These are phyloP conservation scores for Perdita meconis DNA, from an alignment of 2,888 invertebrate genomes.

Conservation along the genomic window DNA sequence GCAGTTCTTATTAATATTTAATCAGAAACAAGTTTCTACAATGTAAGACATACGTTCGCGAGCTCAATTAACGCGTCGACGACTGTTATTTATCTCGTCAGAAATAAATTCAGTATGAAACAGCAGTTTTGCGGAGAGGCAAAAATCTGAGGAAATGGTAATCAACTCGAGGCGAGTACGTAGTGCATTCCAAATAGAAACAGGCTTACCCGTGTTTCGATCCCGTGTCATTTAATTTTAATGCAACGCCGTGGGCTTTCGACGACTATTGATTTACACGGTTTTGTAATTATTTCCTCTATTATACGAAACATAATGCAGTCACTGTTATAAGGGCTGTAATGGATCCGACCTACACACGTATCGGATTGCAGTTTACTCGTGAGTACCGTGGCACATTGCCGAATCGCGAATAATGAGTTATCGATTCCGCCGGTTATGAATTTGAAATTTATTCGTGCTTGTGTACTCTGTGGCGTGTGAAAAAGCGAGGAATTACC, in stretches of 20 bases:
- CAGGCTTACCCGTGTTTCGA: neutral
- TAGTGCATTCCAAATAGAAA: neutral
- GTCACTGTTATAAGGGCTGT: constrained; percentile 25
- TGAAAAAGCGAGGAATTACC: no score
- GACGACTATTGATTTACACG: constrained; percentile 49
- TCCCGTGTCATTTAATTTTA: constrained; percentile 37
- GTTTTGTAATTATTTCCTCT: constrained; percentile 49
- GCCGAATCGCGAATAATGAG: constrained; percentile 45
- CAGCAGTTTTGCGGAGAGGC: no score
- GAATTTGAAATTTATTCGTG: constrained; percentile 17
- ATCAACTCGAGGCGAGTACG: no score
- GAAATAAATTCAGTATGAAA: no score
- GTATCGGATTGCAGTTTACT: constrained; percentile 17
- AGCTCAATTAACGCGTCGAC: no score
- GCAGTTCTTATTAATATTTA: no score
- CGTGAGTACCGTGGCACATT: constrained; percentile 7
- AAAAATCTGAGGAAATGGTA: no score
- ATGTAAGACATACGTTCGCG: no score
- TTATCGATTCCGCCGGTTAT: constrained; percentile 37
- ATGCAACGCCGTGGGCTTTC: constrained; percentile 1
- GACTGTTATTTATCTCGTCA: no score
- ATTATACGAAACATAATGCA: constrained; percentile 9
- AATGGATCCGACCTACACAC: constrained; percentile 22
- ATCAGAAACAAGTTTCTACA: no score
- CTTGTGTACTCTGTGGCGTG: neutral